Evolutionary conservation across 1,140 invertebrate genomes (phyloP).

Genomic region (Bombus turneri): DNA sequence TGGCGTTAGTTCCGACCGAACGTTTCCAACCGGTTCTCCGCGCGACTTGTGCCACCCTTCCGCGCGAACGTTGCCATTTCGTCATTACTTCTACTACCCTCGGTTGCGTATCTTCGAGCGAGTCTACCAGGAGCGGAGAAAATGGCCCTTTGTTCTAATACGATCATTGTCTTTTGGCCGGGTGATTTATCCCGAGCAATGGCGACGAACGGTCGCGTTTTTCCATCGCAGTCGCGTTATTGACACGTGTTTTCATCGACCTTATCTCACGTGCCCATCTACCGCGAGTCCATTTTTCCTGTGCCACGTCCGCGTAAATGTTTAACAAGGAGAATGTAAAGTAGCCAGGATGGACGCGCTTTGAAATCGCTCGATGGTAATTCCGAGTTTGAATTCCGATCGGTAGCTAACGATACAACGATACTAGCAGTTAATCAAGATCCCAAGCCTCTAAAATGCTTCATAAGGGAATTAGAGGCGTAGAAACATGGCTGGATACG

Average conservation of each 20-base stretch:
- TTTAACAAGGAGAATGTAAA: too few relatives aligned
- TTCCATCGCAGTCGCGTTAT: conserved; percentile 58
- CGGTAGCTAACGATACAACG: too few relatives aligned
- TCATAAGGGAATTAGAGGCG: too few relatives aligned
- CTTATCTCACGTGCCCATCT: conserved; percentile 63
- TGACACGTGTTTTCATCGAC: conserved; percentile 67
- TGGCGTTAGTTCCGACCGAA: conserved; percentile 32
- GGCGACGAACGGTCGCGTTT: conserved; percentile 28
- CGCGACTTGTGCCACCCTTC: background rate
- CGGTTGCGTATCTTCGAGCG: background rate
- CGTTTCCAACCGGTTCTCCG: conserved; percentile 38
- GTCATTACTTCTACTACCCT: background rate
- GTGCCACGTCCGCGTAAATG: too few relatives aligned
- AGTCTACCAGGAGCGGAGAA: background rate
- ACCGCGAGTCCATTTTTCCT: conserved; percentile 14
- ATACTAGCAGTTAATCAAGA: too few relatives aligned
- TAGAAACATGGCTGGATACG: too few relatives aligned
- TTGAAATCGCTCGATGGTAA: too few relatives aligned
- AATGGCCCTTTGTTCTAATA: background rate
- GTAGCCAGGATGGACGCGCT: too few relatives aligned
- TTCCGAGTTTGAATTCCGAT: too few relatives aligned
- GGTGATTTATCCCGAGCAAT: conserved; percentile 45
- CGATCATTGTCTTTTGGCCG: background rate
- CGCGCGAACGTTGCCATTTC: background rate
- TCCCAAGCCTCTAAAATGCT: too few relatives aligned